Conservation (phyloP, 1,140 invertebrate genomes). For the Homarus americanus region DNA sequence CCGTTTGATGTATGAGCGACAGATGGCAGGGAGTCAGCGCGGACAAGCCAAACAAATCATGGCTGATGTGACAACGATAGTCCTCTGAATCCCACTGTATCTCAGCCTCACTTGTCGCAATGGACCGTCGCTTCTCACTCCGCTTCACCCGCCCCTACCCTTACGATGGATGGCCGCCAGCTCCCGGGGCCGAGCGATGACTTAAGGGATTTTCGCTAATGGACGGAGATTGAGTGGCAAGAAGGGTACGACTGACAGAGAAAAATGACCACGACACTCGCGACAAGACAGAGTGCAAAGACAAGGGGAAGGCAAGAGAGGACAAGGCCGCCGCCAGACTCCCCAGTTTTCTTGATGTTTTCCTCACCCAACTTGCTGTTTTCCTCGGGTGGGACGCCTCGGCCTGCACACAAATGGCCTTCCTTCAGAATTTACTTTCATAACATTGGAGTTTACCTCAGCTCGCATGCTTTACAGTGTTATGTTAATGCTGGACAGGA, state of each 20-base stretch:
- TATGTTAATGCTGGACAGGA: constrained; percentile 4
- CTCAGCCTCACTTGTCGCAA: constrained; percentile 9
- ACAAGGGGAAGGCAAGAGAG: background rate
- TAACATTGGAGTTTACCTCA: background rate
- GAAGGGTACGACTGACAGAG: constrained; percentile 48
- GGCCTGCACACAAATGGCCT: background rate
- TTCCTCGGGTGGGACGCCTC: background rate
- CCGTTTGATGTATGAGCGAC: constrained; percentile 58
- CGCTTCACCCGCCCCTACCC: background rate
- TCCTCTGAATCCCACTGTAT: constrained; percentile 1
- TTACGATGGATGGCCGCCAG: too few species aligned
- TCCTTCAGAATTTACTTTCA: background rate
- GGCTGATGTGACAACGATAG: constrained; percentile 68
- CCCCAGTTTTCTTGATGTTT: background rate
- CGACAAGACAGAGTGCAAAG: constrained; percentile 7
- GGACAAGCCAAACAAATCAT: constrained; percentile 70
- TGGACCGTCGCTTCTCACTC: background rate
- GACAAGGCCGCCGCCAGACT: background rate
- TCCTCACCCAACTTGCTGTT: background rate
- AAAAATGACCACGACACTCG: constrained; percentile 8
- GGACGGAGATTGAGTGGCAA: constrained; percentile 62
- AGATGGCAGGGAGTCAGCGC: constrained; percentile 62
- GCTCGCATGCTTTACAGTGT: constrained; percentile 11
- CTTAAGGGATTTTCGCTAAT: constrained; percentile 55
- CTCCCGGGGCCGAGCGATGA: background rate